Base-by-base conservation (phyloP, 2,888 invertebrate genomes). In the Cyrtodaria siliqua region DNA sequence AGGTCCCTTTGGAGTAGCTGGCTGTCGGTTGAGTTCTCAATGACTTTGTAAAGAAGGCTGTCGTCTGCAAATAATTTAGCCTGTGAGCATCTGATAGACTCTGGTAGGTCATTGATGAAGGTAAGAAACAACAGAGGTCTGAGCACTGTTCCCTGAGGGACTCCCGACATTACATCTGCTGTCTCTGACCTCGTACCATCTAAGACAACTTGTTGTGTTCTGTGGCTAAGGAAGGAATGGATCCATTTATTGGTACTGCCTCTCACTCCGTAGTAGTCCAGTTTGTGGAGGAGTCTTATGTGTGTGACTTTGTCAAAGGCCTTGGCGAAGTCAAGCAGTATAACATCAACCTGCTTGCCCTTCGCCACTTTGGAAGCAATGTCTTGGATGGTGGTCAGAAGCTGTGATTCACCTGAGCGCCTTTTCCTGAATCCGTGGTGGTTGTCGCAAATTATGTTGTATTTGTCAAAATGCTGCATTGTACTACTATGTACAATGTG, bases 321-420 rank as follows among this genome's bases (percentile, higher is more conserved):
- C 24, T 73, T 67, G n/a, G 47, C 60, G n/a, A 72, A 72, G 26
- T 72, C 71, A 2, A 72, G 59, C 6, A 68, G 53, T 6, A 68
- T 50, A 12, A 42, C 52, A 29, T 69, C 61, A 4, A 56, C 49
- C 38, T 69, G 61, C 2, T 42, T 18, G 4, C 44, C 24, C 2
- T 24, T 24, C 24, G 38, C 33, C 20, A 56, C 20, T 27, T 29
- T 20, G 24, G 20, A 47, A 9, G 61, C 27, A 9, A 61, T 56
- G 47, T 47, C 47, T 18, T 49, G 38, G 14, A 57, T 47, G 14
- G 68, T 68, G n/a, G 29, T 18, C 6, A 60, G 23, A 23, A 69
- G 68, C 18, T 69, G 68, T 2, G 68, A 40, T 26, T 69, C 53
- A 47, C 66, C 56, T 9, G 63, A 63, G 23, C 53, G 52, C 8